These are phyloP conservation scores for Hippocampus kuda DNA, from an alignment of 2,797 vertebrate genomes.

Conservation along the genomic window DNA sequence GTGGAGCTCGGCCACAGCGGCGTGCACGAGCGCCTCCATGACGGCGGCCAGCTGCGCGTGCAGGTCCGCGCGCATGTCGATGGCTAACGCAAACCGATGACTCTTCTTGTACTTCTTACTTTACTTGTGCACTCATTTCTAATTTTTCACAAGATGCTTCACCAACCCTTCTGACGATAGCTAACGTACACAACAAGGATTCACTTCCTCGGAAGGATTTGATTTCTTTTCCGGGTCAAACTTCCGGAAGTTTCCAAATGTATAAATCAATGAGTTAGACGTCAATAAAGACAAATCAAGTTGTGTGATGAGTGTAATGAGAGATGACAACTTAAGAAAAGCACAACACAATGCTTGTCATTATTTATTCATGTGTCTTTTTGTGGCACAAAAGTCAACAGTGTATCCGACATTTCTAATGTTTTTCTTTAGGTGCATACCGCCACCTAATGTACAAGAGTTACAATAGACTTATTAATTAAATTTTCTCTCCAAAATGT, in stretches of 20 bases:
- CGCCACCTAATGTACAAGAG: too few species aligned
- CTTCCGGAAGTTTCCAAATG: background rate
- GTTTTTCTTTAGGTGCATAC: too few species aligned
- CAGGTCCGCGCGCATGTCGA: slow-evolving; percentile 46
- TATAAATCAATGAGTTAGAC: background rate
- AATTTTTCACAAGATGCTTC: background rate
- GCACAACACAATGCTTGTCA: too few species aligned
- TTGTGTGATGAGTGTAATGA: too few species aligned
- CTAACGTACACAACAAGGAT: too few species aligned
- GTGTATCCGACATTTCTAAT: too few species aligned
- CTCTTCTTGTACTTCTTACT: background rate
- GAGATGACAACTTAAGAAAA: too few species aligned
- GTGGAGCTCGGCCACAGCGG: slow-evolving; percentile 57
- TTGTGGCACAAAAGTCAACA: too few species aligned
- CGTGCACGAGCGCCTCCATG: slow-evolving; percentile 62
- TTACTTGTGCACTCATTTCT: background rate
- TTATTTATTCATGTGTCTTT: too few species aligned
- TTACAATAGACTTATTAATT: too few species aligned
- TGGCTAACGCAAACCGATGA: background rate
- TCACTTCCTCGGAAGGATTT: background rate
- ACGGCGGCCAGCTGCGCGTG: slow-evolving; percentile 57
- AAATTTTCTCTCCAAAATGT: too few species aligned
- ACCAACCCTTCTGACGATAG: background rate
- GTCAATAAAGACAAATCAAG: too few species aligned
- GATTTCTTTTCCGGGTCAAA: background rate